Base-by-base conservation (phyloP, 2,888 invertebrate genomes). In the Caenorhabditis uteleia region DNA sequence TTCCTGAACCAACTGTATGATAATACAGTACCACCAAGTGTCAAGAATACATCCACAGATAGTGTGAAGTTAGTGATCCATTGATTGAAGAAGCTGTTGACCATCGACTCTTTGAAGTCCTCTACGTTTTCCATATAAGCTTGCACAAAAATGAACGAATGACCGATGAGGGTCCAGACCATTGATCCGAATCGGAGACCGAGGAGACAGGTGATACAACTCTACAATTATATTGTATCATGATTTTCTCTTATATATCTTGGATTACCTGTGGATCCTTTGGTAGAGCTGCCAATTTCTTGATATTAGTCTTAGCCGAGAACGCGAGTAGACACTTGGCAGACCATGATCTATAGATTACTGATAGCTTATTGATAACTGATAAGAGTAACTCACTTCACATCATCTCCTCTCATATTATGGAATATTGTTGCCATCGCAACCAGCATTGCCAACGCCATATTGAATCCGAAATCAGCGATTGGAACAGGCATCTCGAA, bases 11-110 rank as follows among this genome's bases (percentile, higher is more conserved):
- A 82, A 25, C 70, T 70, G 59, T 77, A 82, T 1, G 82, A 79
- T 5, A 82, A 75, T 21, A 82, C 74, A 38, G 76, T 70, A 12
- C 81, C 82, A 43, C 76, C 75, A 10, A 82, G 67, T 18, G 75
- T 74, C 27, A 83, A 57, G 68, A 82, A 82, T 6, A 77, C 77
- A 53, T 83, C 82, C 26, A 74, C 75, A 26, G 68, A 72, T n/a
- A 82, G 70, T 5, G 82, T 82, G 70, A 82, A 82, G 68, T 82
- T 82, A 16, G 81, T 82, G 62, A 82, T 82, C 76, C 77, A 77
- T 61, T 79, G 79, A 47, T 77, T 79, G 70, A 75, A 77, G 51
- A 80, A 81, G 49, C 74, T 74, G 65, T 79, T 61, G 7, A 76
- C 77, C 57, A 82, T 58, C 23, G 78, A 78, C 53, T 67, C 70